Evolutionary conservation across 2,797 vertebrate species (phyloP).

Genomic region (Apodemus agrarius): DNA sequence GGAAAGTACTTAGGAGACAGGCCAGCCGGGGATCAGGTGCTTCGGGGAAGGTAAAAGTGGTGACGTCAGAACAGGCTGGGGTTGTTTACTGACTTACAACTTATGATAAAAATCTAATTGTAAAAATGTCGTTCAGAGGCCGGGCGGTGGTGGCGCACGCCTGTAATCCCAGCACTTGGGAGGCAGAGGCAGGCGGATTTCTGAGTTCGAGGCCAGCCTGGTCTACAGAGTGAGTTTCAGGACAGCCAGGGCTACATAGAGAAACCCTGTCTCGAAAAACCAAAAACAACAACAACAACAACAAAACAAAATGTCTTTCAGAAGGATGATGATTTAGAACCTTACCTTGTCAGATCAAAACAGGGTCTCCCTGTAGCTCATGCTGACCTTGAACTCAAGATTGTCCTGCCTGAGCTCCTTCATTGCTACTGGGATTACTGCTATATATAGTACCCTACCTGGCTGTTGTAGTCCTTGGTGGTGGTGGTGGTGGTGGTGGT

Average conservation of each 20-base stretch:
- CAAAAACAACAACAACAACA: no score
- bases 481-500: background rate
- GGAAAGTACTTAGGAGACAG: background rate
- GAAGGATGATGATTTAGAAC: background rate
- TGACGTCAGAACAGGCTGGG: background rate
- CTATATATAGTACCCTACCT: background rate
- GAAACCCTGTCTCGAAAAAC: no score
- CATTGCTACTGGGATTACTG: background rate
- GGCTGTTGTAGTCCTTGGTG: background rate
- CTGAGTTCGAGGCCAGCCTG: no score
- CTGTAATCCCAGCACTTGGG: no score
- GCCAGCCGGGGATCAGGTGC: background rate
- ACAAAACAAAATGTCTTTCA: no score
- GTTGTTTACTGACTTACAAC: background rate
- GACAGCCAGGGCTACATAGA: no score
- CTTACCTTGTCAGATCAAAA: background rate
- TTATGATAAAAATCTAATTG: background rate
- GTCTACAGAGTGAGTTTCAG: no score
- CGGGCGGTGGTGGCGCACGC: no score
- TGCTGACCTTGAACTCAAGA: background rate
- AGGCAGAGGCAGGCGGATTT: no score
- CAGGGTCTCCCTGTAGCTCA: background rate
- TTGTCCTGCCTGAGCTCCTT: background rate
- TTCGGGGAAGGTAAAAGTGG: background rate
- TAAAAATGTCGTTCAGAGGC: background rate